Conservation (phyloP, 2,797 vertebrate species). For the Podarcis lilfordi region DNA sequence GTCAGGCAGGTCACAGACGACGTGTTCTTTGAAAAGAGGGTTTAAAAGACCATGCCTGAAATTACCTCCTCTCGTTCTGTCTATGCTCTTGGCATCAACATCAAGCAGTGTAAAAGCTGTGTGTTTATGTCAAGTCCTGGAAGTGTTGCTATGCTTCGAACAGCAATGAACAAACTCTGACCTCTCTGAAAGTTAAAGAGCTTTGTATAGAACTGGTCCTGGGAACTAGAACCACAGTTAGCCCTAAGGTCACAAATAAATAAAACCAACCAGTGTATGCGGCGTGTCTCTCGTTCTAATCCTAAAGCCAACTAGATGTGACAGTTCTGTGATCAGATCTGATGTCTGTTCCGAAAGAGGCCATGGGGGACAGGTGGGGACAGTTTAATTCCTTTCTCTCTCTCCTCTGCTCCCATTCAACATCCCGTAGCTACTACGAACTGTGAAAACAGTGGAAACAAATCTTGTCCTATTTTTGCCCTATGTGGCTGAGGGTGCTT, state of each 20-base stretch:
- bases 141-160: not conserved
- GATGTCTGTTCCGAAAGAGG: not conserved
- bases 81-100: not conserved
- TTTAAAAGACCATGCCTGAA: not conserved
- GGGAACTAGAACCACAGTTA: not conserved
- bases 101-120: not conserved
- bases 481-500: not conserved
- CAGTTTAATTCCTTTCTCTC: not conserved
- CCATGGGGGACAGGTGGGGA: too few species aligned
- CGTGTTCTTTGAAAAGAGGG: not conserved
- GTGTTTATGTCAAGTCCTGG: not conserved
- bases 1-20: not conserved
- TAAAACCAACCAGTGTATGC: not conserved
- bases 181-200: not conserved
- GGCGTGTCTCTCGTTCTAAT: not conserved
- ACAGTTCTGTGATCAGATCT: not conserved
- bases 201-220: not conserved
- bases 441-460: not conserved
- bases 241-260: not conserved
- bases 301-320: not conserved
- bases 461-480: not conserved
- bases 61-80: not conserved
- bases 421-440: not conserved
- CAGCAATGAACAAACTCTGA: not conserved
- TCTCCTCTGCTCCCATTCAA: not conserved